Evolutionary conservation across 2,113 vertebrate genomes (phyloP).

Genomic region (Eclectus roratus): DNA sequence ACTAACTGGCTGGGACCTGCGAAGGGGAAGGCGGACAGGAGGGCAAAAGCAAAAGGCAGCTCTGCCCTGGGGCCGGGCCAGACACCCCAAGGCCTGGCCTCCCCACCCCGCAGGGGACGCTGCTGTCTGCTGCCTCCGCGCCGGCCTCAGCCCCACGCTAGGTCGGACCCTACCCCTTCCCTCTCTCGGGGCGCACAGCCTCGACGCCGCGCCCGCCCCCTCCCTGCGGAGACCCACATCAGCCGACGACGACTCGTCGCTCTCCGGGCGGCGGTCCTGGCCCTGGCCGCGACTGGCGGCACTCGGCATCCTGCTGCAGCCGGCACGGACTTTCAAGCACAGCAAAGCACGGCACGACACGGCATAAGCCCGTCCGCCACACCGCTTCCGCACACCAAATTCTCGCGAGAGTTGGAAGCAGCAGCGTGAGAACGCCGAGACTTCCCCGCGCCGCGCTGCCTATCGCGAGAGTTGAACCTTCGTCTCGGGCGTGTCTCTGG

Average conservation of each 20-base stretch:
- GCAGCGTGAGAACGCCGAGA: fast-evolving
- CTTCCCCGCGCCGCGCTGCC: fast-evolving
- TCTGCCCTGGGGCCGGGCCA: neutral
- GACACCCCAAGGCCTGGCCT: neutral
- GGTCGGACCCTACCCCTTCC: neutral
- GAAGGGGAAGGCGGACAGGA: neutral
- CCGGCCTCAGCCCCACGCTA: neutral
- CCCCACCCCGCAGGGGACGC: neutral
- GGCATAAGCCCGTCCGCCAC: neutral
- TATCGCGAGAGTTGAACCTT: neutral
- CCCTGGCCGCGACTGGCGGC: conserved; percentile 57
- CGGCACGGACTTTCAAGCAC: neutral
- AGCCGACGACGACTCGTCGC: conserved; percentile 53
- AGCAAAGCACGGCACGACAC: neutral
- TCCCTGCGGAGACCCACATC: conserved; percentile 72
- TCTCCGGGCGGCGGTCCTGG: conserved; percentile 67
- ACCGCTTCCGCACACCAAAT: neutral
- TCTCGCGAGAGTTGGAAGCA: neutral
- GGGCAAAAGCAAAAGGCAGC: neutral
- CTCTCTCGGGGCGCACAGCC: neutral
- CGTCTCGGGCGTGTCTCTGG: fast-evolving
- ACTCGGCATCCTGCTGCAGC: conserved; percentile 61
- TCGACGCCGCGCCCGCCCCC: neutral
- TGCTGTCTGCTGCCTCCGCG: neutral
- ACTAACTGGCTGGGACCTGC: too few species aligned